phyloP scores from a whole-genome alignment of 2,797 vertebrate genomes.

The Cynodonichthys magdalenae region DNA sequence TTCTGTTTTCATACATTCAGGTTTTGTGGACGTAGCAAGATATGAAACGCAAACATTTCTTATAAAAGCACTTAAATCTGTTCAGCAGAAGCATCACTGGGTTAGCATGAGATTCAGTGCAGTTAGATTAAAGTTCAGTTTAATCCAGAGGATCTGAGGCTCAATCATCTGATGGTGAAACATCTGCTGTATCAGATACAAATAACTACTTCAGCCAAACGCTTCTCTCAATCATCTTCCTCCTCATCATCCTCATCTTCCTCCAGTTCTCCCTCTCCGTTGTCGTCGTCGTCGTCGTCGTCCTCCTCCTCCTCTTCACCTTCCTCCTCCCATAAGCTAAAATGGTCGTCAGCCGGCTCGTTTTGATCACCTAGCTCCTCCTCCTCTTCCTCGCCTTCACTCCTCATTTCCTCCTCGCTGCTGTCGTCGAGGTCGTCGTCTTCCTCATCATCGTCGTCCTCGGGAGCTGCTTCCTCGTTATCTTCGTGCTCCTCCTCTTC shows the following conservation, averaged over 20 bases:
- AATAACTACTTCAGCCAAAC: slow-evolving; percentile 13
- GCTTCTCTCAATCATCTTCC: slow-evolving; percentile 33
- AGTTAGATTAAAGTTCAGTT: slow-evolving; percentile 1
- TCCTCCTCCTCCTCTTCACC: slow-evolving; percentile 59
- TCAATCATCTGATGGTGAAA: not conserved
- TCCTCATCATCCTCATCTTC: not conserved
- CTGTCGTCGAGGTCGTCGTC: slow-evolving; percentile 63
- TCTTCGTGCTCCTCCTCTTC: slow-evolving; percentile 63
- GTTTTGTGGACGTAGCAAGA: not conserved
- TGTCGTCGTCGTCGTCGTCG: slow-evolving; percentile 28
- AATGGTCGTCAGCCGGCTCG: slow-evolving; percentile 54
- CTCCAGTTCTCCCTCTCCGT: not conserved
- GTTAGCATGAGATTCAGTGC: slow-evolving; percentile 20
- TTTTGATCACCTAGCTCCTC: slow-evolving; percentile 43
- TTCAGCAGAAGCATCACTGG: slow-evolving; percentile 19
- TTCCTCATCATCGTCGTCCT: slow-evolving; percentile 46
- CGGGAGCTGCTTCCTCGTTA: slow-evolving; percentile 48
- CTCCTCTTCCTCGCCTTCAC: slow-evolving; percentile 72
- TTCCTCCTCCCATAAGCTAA: slow-evolving; percentile 60
- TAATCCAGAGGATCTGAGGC: slow-evolving; percentile 26
- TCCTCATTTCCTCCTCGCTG: slow-evolving; percentile 72
- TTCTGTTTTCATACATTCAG: slow-evolving; percentile 36
- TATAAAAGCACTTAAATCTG: slow-evolving; percentile 38
- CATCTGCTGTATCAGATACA: slow-evolving; percentile 14
- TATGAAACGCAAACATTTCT: slow-evolving; percentile 11